Evolutionary conservation across 2,113 vertebrate species (phyloP), one percentile per base, ranked within the genome.

Genomic region (Egretta garzetta): DNA sequence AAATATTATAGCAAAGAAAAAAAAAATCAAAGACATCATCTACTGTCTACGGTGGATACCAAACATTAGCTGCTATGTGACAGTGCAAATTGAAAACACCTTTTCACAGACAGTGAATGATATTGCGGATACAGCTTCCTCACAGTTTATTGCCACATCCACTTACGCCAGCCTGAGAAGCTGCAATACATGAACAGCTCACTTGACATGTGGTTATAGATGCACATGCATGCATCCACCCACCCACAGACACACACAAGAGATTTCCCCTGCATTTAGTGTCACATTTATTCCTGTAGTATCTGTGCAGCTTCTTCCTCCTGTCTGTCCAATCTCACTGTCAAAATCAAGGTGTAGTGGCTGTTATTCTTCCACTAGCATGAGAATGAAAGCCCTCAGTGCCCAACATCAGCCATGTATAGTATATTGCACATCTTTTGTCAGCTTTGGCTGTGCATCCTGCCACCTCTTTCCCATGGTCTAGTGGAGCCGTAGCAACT

Each of bases 381-480:
- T 53, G 58, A 67, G 70, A 86, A 83, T 27, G 43, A 93, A 97
- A 90, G 14, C 19, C 59, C 80, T 70, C 43, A 37, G 32, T 43
- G 14, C 47, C 5, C 3, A 47, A 8, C 1, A 7, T 85, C 33
- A 79, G 12, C 12, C 0, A 0, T 68, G n/a, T 17, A 14, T 43
- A 70, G 55, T 26, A 39, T 8, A 62, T 22, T 62, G 17, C 24
- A 49, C 28, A 41, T 50, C 59, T 58, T 87, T 39, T 66, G 12
- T 66, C 63, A n/a, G 12, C 32, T 86, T 88, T 76, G 53, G 56
- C 82, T 95, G 85, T 6, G 3, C 28, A 47, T 50, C 18, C 47
- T 81, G 75, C 35, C 17, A 35, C 56, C 32, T 63, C 20, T 33
- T 79, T 71, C 20, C 39, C 23, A 1, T 22, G 33, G 27, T 47